Conservation (phyloP, 2,113 vertebrate genomes). For the Gadus chalcogrammus region DNA sequence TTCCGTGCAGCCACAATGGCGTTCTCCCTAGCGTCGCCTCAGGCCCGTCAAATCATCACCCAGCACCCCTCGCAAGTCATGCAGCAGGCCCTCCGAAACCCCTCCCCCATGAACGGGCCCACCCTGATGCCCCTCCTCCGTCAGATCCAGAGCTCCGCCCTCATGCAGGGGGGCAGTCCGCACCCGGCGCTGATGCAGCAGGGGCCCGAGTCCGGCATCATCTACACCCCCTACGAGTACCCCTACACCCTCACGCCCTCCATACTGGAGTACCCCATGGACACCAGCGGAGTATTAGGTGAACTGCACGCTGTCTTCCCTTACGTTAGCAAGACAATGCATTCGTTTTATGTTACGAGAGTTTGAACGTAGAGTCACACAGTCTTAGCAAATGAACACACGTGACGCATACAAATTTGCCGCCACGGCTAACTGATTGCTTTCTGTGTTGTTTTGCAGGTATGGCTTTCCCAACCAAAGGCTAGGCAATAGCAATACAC, state of each 20-base stretch:
- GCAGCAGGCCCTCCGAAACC: constrained; percentile 85
- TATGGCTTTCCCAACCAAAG: constrained; percentile 99
- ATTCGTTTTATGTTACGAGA: too few species aligned
- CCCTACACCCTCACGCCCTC: constrained; percentile 96
- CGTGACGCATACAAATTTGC: constrained; percentile 40
- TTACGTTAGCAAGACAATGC: too few species aligned
- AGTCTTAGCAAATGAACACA: too few species aligned
- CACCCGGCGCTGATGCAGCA: constrained; percentile 91
- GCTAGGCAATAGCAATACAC: constrained; percentile 79
- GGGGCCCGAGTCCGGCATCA: constrained; percentile 90
- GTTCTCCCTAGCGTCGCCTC: constrained; percentile 93
- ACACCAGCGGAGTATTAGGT: constrained; percentile 98
- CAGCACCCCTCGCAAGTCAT: constrained; percentile 88
- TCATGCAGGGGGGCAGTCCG: constrained; percentile 90
- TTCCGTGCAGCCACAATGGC: constrained; percentile 78
- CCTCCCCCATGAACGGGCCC: constrained; percentile 83
- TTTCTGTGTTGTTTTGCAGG: constrained; percentile 97
- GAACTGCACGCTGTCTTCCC: constrained; percentile 40
- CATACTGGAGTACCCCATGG: constrained; percentile 98
- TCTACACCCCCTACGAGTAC: constrained; percentile 98
- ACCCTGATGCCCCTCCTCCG: constrained; percentile 99
- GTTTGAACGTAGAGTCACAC: background rate
- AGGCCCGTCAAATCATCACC: constrained; percentile 92
- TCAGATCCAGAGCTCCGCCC: constrained; percentile 92
- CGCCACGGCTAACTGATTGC: constrained; percentile 87